Evolutionary conservation across 2,888 invertebrate species (phyloP).

Genomic region (Girardia tigrina): DNA sequence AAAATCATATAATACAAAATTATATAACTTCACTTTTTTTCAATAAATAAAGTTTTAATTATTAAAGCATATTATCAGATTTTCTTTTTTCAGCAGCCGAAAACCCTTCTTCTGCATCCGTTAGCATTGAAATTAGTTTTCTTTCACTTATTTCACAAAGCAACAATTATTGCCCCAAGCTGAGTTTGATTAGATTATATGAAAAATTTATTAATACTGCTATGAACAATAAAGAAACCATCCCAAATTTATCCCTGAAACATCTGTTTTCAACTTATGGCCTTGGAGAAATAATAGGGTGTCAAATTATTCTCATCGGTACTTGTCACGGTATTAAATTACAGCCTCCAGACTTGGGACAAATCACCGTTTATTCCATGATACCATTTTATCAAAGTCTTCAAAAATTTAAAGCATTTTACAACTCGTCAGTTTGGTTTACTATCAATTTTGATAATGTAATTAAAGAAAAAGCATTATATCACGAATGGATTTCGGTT

Average conservation of each 20-base stretch:
- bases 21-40: too few relatives aligned
- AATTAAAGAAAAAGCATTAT: neutral
- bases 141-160: neutral
- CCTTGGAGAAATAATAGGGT: neutral
- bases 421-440: slow-evolving; percentile 1
- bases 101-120: neutral
- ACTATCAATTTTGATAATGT: neutral
- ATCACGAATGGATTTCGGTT: neutral
- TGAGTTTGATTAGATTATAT: neutral
- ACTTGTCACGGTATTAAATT: neutral
- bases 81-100: neutral
- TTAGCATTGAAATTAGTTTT: neutral
- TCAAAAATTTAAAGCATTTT: neutral
- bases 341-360: neutral
- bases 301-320: neutral
- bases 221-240: slow-evolving; percentile 11
- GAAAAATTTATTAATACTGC: neutral
- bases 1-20: too few relatives aligned
- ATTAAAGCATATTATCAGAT: too few relatives aligned
- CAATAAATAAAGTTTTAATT: too few relatives aligned
- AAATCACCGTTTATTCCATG: neutral
- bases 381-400: neutral
- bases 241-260: neutral
- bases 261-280: neutral
- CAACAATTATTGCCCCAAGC: neutral